Evolutionary conservation across 1,140 invertebrate genomes (phyloP), one percentile per base, ranked within the genome.

Genomic region (Pseudoatta argentina): DNA sequence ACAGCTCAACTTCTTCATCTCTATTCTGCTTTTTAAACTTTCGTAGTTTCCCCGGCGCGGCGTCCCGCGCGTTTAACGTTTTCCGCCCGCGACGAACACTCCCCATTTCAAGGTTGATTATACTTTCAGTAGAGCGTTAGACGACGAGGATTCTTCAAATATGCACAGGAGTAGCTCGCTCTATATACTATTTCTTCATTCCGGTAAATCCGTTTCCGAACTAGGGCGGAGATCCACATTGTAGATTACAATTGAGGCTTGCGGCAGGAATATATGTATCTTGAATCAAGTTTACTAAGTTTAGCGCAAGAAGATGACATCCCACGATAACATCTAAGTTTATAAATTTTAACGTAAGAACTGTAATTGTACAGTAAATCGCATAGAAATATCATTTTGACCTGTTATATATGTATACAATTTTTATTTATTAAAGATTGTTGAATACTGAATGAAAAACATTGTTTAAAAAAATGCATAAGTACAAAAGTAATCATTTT

Each of bases 21-120:
- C 14, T 27, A 75, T 61, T 51, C 27, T 51, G 69, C 39, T 30
- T 51, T 75, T 73, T 73, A 73, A 83, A 75, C 69, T 75, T 83
- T 82, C 2, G 53, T 55, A 82, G 34, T 72, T 55, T 57, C 7
- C 27, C 21, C 0, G 3, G n/a, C 51, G 16, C 1, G 3, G 14
- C 64, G 10, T 3, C n/a, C 14, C 18, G 6, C 34, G 24, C 30
- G 27, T 21, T 73, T 39, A 61, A 72, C 27, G 55, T 83, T 83
- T 63, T 21, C 4, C 55, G n/a, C 34, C 34, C 18, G 18, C 55
- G 39, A 59, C 24, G 24, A 73, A 72, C 39, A 14, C 55, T 63
- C 59, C 57, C 48, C 69, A 34, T 83, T 83, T 83, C 69, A 83
- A 83, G 69, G 55, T 63, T 83, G 69, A 83, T 83, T 63, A 83